Base-by-base conservation (phyloP, 2,113 vertebrate genomes). In the Anhinga anhinga region DNA sequence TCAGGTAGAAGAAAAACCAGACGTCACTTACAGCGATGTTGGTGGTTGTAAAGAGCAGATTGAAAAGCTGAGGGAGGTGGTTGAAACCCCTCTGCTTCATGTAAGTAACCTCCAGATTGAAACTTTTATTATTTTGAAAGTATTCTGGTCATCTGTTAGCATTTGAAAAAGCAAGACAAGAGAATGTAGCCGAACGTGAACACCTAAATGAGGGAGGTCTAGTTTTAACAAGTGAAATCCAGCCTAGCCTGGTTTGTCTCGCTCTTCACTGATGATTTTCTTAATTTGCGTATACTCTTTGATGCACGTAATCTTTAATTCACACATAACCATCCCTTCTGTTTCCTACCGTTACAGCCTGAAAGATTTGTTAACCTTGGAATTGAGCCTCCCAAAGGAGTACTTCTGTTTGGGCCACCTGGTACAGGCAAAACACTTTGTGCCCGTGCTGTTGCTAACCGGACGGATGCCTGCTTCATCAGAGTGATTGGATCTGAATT, bases 41-140 rank as follows among this genome's bases (percentile, higher is more conserved):
- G 99, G 99, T 86, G 99, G 99, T 34, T 99, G 99, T 96, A 99
- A 99, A 94, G 99, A 99, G 96, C 99, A 99, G 98, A 99, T 99
- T 49, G 99, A 99, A 97, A 99, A 99, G 97, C 97, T 99, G 93
- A 98, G 99, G 93, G 99, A 99, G 97, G 99, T 99, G 81, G 99
- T 99, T 2, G 99, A 99, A 98, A 99, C 99, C 2, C 99, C 99
- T 34, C 97, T 99, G 90, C 99, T 99, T 88, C 99, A 99, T 4
- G 99, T 99, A 98, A 99, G 99, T 98, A 79, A 58, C 56, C 20
- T 71, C 45, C 62, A 77, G n/a, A 61, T 50, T 29, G 42, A 66
- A 61, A 21, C 16, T 83, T 69, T 3, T 44, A 0, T 32, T 92
- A 21, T 58, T 78, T 69, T 49, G 40, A 19, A 42, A 49, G 25